Conservation (phyloP, 2,797 vertebrate species). For the Dermochelys coriacea region DNA sequence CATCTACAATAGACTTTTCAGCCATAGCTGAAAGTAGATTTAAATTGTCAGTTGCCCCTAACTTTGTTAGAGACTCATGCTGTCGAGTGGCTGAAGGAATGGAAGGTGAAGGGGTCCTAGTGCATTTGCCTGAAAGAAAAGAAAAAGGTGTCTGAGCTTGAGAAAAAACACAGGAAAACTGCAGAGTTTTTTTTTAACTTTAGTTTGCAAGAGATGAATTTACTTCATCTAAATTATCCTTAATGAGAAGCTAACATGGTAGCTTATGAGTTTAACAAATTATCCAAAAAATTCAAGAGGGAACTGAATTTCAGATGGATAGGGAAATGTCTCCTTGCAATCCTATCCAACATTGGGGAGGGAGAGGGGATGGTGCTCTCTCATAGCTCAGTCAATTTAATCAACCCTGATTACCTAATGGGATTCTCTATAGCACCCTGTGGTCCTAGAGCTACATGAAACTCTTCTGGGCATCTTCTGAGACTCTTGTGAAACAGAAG, state of each 20-base stretch:
- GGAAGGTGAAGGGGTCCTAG: slow-evolving; percentile 55
- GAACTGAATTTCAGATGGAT: slow-evolving; percentile 1
- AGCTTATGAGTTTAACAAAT: slow-evolving; percentile 30
- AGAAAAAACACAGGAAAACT: slow-evolving; percentile 17
- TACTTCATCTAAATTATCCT: slow-evolving; percentile 18
- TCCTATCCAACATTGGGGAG: neutral
- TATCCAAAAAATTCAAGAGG: slow-evolving; percentile 24
- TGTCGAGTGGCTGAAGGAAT: slow-evolving; percentile 52
- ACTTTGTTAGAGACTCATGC: slow-evolving; percentile 55
- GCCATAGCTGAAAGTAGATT: slow-evolving; percentile 65
- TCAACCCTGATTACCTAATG: neutral
- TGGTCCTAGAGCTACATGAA: slow-evolving; percentile 21
- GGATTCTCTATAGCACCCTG: neutral
- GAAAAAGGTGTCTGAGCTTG: neutral
- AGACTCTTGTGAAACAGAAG: slow-evolving; percentile 25
- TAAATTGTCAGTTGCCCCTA: slow-evolving; percentile 68
- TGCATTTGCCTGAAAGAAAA: slow-evolving; percentile 26
- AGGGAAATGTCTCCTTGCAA: neutral
- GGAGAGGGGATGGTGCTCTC: neutral
- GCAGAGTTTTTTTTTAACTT: neutral
- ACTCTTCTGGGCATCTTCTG: slow-evolving; percentile 27
- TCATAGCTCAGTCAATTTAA: neutral
- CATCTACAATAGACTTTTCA: slow-evolving; percentile 66
- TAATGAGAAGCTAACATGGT: neutral
- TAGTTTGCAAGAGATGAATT: slow-evolving; percentile 13